Percentiles rank a stretch among this genome's conserved stretches.
Conservation (phyloP, 23 tunicate species). For the Phallusia fumigata region DNA sequence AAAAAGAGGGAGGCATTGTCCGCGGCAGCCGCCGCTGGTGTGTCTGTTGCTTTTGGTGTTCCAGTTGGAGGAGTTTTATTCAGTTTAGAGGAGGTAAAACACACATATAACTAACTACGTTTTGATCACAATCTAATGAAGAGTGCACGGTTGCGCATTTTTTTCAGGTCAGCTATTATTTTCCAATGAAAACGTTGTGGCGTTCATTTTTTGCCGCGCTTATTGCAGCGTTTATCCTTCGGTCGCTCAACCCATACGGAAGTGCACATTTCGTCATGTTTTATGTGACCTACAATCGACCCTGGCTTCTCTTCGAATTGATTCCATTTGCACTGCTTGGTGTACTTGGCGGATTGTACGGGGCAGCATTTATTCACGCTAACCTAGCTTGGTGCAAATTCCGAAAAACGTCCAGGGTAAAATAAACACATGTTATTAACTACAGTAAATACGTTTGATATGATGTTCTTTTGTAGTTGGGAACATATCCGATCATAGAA, state of each 20-base stretch:
- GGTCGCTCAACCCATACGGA: slow-evolving; percentile 97
- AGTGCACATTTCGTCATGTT: slow-evolving; percentile 84
- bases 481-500: slow-evolving; percentile 89
- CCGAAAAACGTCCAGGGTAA: slow-evolving; percentile 62
- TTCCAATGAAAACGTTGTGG: slow-evolving; percentile 96
- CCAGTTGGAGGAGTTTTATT: slow-evolving; percentile 99
- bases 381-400: slow-evolving; percentile 89
- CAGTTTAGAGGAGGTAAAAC: slow-evolving; percentile 94
- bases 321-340: slow-evolving; percentile 90
- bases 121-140: not conserved
- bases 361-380: slow-evolving; percentile 86
- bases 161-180: slow-evolving; percentile 80
- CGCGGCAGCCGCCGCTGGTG: slow-evolving; percentile 98
- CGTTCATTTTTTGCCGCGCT: slow-evolving; percentile 97
- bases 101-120: not conserved
- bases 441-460: not conserved
- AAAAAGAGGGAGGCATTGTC: slow-evolving; percentile 92
- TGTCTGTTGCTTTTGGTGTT: slow-evolving; percentile 97
- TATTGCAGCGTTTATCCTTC: slow-evolving; percentile 91
- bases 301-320: slow-evolving; percentile 93
- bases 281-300: slow-evolving; percentile 83
- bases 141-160: not conserved
- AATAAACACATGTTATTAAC: not conserved
- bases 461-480: slow-evolving; percentile 45
- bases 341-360: slow-evolving; percentile 84